phyloP scores from a whole-genome alignment of 1,140 invertebrate genomes.

The Stratiolaelaps scimitus region DNA sequence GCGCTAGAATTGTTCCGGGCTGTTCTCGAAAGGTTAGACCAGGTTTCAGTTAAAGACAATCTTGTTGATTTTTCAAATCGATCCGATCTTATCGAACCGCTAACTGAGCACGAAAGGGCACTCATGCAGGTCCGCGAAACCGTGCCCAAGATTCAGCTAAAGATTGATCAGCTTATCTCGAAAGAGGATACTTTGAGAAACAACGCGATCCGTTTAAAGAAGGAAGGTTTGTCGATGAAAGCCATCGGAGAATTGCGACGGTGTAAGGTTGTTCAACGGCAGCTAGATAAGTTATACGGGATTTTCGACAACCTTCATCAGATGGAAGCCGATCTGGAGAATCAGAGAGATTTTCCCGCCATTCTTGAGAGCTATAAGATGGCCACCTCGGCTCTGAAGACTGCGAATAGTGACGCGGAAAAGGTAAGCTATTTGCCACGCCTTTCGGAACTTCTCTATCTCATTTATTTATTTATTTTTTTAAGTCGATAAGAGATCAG shows the following conservation, averaged over 20 bases:
- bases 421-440: background rate
- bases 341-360: slow-evolving; percentile 7
- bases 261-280: background rate
- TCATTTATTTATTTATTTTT: background rate
- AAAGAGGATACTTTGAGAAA: background rate
- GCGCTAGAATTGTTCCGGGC: background rate
- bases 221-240: background rate
- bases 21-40: background rate
- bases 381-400: slow-evolving; percentile 8
- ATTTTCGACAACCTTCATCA: slow-evolving; percentile 14
- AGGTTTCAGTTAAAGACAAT: slow-evolving; percentile 1
- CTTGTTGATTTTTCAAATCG: background rate
- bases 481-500: background rate
- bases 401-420: slow-evolving; percentile 4
- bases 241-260: slow-evolving; percentile 4
- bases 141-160: background rate
- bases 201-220: background rate
- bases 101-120: slow-evolving; percentile 16
- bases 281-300: background rate
- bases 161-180: slow-evolving; percentile 4
- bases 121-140: slow-evolving; percentile 6
- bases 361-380: slow-evolving; percentile 15
- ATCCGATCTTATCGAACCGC: slow-evolving; percentile 5
- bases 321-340: slow-evolving; percentile 22
- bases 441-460: background rate